Base-by-base conservation (phyloP, 2,888 invertebrate genomes). In the Volucella inflata region DNA sequence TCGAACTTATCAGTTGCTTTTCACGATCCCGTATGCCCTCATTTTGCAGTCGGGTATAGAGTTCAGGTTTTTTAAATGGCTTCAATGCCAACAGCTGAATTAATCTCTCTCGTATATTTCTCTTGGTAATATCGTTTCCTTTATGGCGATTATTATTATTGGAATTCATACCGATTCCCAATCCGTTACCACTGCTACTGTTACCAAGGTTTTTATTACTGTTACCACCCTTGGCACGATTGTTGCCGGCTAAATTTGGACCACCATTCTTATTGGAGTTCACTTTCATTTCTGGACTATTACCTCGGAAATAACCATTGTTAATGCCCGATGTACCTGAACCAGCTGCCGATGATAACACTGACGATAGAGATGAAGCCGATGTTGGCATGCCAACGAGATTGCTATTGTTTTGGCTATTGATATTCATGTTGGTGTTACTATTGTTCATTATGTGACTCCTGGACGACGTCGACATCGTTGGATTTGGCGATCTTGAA, bases 31-130 rank as follows among this genome's bases (percentile, higher is more conserved):
- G 95, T 84, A 98, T 93, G 87, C 98, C 98, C 93, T 98, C 98
- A 94, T 95, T 95, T 89, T 93, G 94, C 89, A 98, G 94, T 90
- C 97, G 95, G 89, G 95, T 93, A 91, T 95, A 95, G 87, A 98
- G 93, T 93, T 98, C 98, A 80, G 97, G 97, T 93, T 97, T 98
- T 93, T 98, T 98, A 93, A 96, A 98, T 87, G 98, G 96, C 93
- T 96, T 96, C 93, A 98, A 93, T 89, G 98, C 98, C 93, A 98
- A 94, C 92, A 98, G 94, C 92, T 98, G 98, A 92, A 98, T 97
- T 91, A 98, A 95, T 93, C 98, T 95, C 93, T 98, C 98, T 93
- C 98, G 90, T 87, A 91, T 97, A 94, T 90, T 94, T 93, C 92
- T 90, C 17, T 90, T 88, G 4, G 92, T 91, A 90, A 92, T 91